phyloP scores from a whole-genome alignment of 2,113 vertebrate species.

The Panthera uncia region DNA sequence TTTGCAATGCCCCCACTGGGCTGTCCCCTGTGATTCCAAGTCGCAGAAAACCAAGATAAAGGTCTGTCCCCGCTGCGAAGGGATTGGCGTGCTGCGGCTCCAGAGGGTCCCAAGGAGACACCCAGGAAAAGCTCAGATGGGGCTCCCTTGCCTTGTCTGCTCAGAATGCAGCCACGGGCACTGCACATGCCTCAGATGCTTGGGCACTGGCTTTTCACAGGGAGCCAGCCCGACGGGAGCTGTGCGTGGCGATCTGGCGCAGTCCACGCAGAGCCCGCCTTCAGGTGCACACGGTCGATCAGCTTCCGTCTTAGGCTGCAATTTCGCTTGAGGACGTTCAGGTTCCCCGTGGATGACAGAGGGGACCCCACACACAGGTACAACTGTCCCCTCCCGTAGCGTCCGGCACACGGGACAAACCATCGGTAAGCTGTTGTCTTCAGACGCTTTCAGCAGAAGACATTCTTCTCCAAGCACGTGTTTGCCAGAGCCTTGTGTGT shows the following conservation, averaged over 20 bases:
- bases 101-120: background rate
- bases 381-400: fast-evolving
- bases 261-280: fast-evolving
- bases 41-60: background rate
- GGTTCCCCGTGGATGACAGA: too few relatives aligned
- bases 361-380: too few relatives aligned
- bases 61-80: background rate
- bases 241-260: fast-evolving
- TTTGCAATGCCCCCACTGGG: fast-evolving
- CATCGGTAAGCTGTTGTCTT: background rate
- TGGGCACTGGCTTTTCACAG: fast-evolving
- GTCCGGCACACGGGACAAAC: too few relatives aligned
- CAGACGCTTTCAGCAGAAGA: too few relatives aligned
- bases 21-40: background rate
- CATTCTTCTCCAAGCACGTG: fast-evolving
- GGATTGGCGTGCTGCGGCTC: background rate
- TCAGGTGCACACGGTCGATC: fast-evolving
- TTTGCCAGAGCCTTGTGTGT: background rate
- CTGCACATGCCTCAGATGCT: fast-evolving
- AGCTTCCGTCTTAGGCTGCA: background rate
- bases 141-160: fast-evolving
- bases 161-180: fast-evolving
- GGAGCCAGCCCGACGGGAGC: fast-evolving
- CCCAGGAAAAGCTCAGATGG: fast-evolving
- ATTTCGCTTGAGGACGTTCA: background rate